Percentiles rank a stretch among this genome's conserved stretches.
These are phyloP conservation scores for Epinephelus moara DNA, from an alignment of 2,113 vertebrate species.

Conservation along the genomic window DNA sequence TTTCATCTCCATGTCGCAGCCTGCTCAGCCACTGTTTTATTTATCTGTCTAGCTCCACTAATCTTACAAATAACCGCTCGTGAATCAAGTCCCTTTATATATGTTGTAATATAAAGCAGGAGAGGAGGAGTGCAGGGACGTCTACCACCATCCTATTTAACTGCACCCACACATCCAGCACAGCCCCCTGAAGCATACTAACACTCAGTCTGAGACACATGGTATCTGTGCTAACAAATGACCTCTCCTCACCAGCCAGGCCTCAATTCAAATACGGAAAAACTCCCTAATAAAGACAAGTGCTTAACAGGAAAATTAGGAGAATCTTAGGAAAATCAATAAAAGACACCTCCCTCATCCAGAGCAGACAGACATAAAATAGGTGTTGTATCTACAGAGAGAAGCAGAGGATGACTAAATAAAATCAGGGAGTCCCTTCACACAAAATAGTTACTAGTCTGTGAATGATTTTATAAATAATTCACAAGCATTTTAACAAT, in stretches of 20 bases:
- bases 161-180: background rate
- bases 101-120: too few relatives aligned
- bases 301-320: background rate
- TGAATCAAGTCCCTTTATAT: background rate
- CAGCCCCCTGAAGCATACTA: background rate
- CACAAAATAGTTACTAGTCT: background rate
- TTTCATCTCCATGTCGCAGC: background rate
- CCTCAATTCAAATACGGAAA: background rate
- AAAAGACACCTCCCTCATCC: too few relatives aligned
- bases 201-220: background rate
- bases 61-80: background rate
- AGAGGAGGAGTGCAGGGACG: background rate
- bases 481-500: background rate
- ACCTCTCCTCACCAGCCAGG: background rate
- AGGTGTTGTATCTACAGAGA: background rate
- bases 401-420: background rate
- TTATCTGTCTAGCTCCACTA: background rate
- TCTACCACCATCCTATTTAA: background rate
- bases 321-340: too few relatives aligned
- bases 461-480: conserved; percentile 6
- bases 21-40: background rate
- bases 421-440: background rate
- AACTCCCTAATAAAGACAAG: background rate
- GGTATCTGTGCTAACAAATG: background rate
- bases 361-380: background rate